Percentiles rank a stretch among this genome's conserved stretches.
Conservation (phyloP, 30 jellyfish, hydroid and myxozoan species). For the Hydra vulgaris region DNA sequence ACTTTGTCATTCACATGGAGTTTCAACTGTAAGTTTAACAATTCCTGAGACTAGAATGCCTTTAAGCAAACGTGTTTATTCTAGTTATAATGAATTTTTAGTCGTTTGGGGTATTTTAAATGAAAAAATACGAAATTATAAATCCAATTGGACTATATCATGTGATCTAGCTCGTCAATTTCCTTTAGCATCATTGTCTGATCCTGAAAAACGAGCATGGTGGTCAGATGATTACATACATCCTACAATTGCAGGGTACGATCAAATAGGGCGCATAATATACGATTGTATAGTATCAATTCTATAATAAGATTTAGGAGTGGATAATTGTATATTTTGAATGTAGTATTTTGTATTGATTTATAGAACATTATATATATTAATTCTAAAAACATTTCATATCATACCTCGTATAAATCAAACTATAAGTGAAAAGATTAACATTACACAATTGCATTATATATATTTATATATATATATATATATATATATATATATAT, state of each 20-base stretch:
- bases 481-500: too few relatives aligned
- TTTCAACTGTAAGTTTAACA: conserved; percentile 28
- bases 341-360: too few relatives aligned
- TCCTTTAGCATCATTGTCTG: conserved; percentile 29
- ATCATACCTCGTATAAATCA: too few relatives aligned
- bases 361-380: too few relatives aligned
- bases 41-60: conserved; percentile 36
- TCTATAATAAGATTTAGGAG: too few relatives aligned
- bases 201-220: conserved; percentile 32
- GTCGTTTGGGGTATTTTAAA: conserved; percentile 31
- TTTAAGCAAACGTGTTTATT: conserved; percentile 20
- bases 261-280: conserved; percentile 29
- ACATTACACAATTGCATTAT: too few relatives aligned
- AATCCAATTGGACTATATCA: conserved; percentile 24
- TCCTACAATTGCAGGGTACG: conserved; percentile 31
- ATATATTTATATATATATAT: too few relatives aligned
- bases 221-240: conserved; percentile 32
- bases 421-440: too few relatives aligned
- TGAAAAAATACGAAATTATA: conserved; percentile 18
- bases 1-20: conserved; percentile 25
- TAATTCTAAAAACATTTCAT: too few relatives aligned
- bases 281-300: conserved; percentile 31
- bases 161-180: conserved; percentile 29
- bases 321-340: too few relatives aligned
- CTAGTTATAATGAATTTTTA: conserved; percentile 19